These are phyloP conservation scores for Atta texana DNA, from an alignment of 1,140 invertebrate species.

Conservation along the genomic window DNA sequence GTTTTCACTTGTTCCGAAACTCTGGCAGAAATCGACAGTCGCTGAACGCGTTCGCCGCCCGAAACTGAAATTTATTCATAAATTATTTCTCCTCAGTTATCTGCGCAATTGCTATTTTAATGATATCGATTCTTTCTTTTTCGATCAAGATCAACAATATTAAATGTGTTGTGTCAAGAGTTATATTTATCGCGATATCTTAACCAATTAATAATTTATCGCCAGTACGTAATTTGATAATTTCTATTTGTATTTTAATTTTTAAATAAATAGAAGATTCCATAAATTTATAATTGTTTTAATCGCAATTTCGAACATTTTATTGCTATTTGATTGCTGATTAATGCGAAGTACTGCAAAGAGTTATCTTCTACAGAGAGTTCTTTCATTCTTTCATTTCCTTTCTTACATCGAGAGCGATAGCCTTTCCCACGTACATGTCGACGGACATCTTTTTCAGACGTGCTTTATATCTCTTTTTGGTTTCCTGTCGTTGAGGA, in stretches of 20 bases:
- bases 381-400: slow-evolving; percentile 2
- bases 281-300: slow-evolving; percentile 2
- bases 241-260: background rate
- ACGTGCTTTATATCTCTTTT: slow-evolving; percentile 14
- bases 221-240: background rate
- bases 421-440: slow-evolving; percentile 45
- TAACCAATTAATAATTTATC: slow-evolving; percentile 12
- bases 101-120: background rate
- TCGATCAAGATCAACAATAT: background rate
- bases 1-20: slow-evolving; percentile 76
- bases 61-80: slow-evolving; percentile 12
- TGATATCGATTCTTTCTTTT: background rate
- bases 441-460: slow-evolving; percentile 35
- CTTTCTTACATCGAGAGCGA: background rate
- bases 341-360: background rate
- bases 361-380: background rate
- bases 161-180: too few species aligned
- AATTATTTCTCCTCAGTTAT: background rate
- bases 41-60: background rate
- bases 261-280: background rate
- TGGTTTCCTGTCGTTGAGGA: slow-evolving; percentile 68
- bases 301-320: background rate
- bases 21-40: slow-evolving; percentile 65
- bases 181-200: background rate
- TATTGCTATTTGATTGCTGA: background rate